Evolutionary conservation across 2,888 invertebrate genomes (phyloP), one percentile per base, ranked within the genome.

Genomic region (Cataglyphis cursor): DNA sequence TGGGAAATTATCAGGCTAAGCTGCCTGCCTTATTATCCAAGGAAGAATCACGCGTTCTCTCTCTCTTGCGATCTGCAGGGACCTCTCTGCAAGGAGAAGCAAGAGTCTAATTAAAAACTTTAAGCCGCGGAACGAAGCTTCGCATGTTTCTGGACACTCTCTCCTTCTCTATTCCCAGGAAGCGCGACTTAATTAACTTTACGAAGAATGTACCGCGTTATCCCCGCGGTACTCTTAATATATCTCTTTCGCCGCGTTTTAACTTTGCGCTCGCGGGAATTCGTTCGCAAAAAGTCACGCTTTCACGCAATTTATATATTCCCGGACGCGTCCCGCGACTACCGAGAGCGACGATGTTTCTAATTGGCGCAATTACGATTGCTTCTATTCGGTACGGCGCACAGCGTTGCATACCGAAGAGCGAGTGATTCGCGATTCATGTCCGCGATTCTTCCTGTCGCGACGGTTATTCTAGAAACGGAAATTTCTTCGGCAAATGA

Each of bases 61-160:
- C 31, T 62, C 62, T 5, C 24, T 24, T 24, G 68, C 62, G 68
- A 70, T 68, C 62, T 41, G 21, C 54, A 15, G 70, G 44, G 80
- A 82, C 78, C 68, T 61, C 31, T 51, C 10, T 21, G 54, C 66
- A 70, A 70, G 35, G 65, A 82, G 73, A 64, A 68, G 31, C 44
- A 44, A 64, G 66, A 31, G 44, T 83, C 84, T 84, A 84, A 85
- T 85, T 85, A 85, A 85, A 85, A 85, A 83, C 81, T 84, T 84
- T 65, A 59, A 64, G 68, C 81, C 84, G 62, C 68, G 68, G 76
- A 74, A 84, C 81, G 76, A 81, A 84, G 76, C 76, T 73, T 57
- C 66, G 57, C 84, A 61, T 84, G 85, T 81, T 84, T 81, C 84
- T 85, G 84, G 75, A 85, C 81, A 85, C 81, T 81, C 76, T 70